Conservation (phyloP, 92 coral and sea anemone species). For the Pocillopora meandrina region DNA sequence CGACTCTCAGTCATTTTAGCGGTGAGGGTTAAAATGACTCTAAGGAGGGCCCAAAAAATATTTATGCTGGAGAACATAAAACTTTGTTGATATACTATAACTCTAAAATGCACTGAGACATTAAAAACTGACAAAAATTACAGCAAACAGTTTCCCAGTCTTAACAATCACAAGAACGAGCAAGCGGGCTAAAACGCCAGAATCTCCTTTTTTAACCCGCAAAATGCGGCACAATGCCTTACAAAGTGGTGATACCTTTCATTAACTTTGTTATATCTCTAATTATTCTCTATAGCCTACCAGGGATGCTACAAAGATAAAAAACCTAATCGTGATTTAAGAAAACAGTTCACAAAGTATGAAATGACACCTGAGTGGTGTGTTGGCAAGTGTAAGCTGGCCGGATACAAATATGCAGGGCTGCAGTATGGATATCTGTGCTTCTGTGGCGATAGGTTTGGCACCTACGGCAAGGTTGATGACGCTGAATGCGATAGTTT, state of each 20-base stretch:
- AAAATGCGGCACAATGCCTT: not conserved
- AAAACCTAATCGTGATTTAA: constrained; percentile 88
- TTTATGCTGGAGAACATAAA: too few relatives aligned
- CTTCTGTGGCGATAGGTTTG: constrained; percentile 95
- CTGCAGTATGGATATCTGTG: constrained; percentile 94
- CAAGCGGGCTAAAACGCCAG: too few relatives aligned
- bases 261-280: not conserved
- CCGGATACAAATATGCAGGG: constrained; percentile 92
- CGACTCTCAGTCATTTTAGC: too few relatives aligned
- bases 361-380: constrained; percentile 99
- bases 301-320: constrained; percentile 90
- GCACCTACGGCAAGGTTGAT: constrained; percentile 77
- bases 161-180: too few relatives aligned
- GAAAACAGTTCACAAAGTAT: constrained; percentile 84
- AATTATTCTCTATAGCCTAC: constrained; percentile 65
- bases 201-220: too few relatives aligned
- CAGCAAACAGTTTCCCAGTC: too few relatives aligned
- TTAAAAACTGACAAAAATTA: too few relatives aligned
- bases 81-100: too few relatives aligned
- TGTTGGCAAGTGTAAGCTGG: constrained; percentile 86
- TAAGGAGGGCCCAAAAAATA: too few relatives aligned
- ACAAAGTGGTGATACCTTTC: not conserved
- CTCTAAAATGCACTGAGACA: too few relatives aligned
- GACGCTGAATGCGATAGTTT: constrained; percentile 83
- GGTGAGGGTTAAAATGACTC: too few relatives aligned